phyloP scores from a whole-genome alignment of 2,797 vertebrate species.

The Tympanoctomys barrerae region DNA sequence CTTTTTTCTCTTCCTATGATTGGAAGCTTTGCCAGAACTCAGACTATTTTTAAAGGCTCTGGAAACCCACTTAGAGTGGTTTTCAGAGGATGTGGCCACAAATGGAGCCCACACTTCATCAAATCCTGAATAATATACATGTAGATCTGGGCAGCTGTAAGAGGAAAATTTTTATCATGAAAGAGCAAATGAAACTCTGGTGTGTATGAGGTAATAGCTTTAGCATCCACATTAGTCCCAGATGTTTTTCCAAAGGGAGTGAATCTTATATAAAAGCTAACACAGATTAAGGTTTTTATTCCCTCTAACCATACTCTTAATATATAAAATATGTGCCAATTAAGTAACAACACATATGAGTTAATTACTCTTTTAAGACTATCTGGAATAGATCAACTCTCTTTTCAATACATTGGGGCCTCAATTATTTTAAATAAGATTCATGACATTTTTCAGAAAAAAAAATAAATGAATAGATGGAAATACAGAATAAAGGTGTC shows the following conservation, averaged over 20 bases:
- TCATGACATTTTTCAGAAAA: slow-evolving; percentile 73
- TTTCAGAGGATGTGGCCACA: slow-evolving; percentile 84
- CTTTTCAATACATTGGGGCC: slow-evolving; percentile 43
- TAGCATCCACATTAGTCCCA: slow-evolving; percentile 85
- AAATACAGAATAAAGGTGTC: slow-evolving; percentile 66
- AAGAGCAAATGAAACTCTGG: slow-evolving; percentile 79
- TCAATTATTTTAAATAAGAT: slow-evolving; percentile 72
- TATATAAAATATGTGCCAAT: slow-evolving; percentile 70
- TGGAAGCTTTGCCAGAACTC: slow-evolving; percentile 46
- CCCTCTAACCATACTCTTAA: slow-evolving; percentile 50
- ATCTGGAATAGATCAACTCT: slow-evolving; percentile 49
- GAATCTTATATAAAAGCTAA: slow-evolving; percentile 72
- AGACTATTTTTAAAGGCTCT: slow-evolving; percentile 74
- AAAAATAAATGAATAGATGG: slow-evolving; percentile 63
- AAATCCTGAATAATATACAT: slow-evolving; percentile 82
- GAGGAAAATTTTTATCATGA: slow-evolving; percentile 80
- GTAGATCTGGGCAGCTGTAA: slow-evolving; percentile 81
- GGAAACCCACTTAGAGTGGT: slow-evolving; percentile 78
- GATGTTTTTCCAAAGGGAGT: slow-evolving; percentile 85
- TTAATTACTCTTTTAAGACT: slow-evolving; percentile 75
- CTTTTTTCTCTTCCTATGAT: slow-evolving; percentile 37
- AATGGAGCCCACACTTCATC: slow-evolving; percentile 77
- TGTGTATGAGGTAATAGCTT: slow-evolving; percentile 82
- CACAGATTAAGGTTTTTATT: slow-evolving; percentile 58
- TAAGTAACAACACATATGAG: slow-evolving; percentile 58